These are phyloP conservation scores for Caracal caracal DNA, from an alignment of 2,113 vertebrate genomes.

Conservation along the genomic window DNA sequence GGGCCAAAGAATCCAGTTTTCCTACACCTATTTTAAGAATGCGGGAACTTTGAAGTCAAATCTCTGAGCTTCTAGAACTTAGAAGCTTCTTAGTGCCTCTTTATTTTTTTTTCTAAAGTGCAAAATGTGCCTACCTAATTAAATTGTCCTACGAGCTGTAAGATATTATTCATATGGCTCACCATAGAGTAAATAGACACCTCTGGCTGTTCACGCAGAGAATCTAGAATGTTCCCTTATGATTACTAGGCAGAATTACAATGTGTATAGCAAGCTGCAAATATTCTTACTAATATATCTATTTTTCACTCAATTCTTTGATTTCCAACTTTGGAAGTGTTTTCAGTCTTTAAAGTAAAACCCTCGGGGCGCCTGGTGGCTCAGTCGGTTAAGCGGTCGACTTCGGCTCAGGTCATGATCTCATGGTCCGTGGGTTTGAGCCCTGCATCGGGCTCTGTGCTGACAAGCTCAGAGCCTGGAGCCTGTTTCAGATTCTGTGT, in stretches of 20 bases:
- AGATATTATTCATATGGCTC: not conserved
- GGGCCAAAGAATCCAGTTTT: not conserved
- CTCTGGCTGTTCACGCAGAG: not conserved
- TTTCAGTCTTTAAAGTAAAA: slow-evolving; percentile 2
- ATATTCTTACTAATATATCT: not conserved
- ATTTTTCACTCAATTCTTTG: not conserved
- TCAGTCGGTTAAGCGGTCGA: too few species aligned
- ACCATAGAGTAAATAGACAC: not conserved
- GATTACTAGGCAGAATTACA: too few species aligned
- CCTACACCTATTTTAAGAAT: not conserved
- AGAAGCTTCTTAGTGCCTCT: not conserved
- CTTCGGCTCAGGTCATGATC: too few species aligned
- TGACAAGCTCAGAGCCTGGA: too few species aligned
- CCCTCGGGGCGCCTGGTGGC: too few species aligned
- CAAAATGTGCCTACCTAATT: not conserved
- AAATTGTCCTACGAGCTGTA: not conserved
- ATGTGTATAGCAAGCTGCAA: not conserved
- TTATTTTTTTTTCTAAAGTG: not conserved
- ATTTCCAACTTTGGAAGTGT: not conserved
- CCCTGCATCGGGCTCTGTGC: too few species aligned
- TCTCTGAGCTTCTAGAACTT: not conserved
- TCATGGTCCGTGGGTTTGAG: too few species aligned
- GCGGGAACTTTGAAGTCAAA: not conserved
- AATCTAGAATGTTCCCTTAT: not conserved
- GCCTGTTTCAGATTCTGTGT: too few species aligned